Percentiles rank a stretch among this genome's conserved stretches.
phyloP scores from a whole-genome alignment of 53 echinoderm and acorn worm genomes.

The Holothuria scabra region DNA sequence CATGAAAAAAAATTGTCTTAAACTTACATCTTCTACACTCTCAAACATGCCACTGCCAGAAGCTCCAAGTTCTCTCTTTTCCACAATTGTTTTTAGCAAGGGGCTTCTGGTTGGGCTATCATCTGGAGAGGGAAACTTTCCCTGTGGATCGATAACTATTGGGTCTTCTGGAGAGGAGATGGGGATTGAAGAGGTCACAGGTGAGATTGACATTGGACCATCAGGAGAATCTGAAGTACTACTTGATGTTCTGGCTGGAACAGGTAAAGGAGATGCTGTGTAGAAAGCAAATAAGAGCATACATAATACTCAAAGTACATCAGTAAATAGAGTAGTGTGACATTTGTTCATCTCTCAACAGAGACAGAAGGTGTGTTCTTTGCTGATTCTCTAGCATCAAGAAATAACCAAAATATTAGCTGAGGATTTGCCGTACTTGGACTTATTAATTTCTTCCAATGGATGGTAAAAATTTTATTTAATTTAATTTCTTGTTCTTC shows the following conservation, averaged over 20 bases:
- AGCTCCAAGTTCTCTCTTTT: neutral
- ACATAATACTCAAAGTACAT: too few species aligned
- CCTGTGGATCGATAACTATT: constrained; percentile 35
- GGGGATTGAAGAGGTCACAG: constrained; percentile 87
- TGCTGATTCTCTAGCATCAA: too few species aligned
- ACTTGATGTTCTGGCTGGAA: constrained; percentile 83
- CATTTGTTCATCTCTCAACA: too few species aligned
- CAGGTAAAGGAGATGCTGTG: constrained; percentile 94
- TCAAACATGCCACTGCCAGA: constrained; percentile 34
- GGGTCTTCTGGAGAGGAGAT: constrained; percentile 97
- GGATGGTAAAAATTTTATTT: too few species aligned
- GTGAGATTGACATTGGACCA: constrained; percentile 86
- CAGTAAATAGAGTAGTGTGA: too few species aligned
- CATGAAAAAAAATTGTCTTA: too few species aligned
- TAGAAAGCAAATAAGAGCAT: too few species aligned
- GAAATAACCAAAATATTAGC: too few species aligned
- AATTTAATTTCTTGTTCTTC: too few species aligned
- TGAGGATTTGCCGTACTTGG: too few species aligned
- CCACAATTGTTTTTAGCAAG: constrained; percentile 31
- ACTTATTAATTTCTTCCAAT: too few species aligned
- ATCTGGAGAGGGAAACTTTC: constrained; percentile 36
- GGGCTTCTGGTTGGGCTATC: constrained; percentile 27
- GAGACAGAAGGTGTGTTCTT: too few species aligned
- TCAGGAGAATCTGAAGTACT: constrained; percentile 87
- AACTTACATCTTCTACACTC: constrained; percentile 45